Percentiles rank a stretch among this genome's conserved stretches.
These are phyloP conservation scores for Amphimallon solstitiale DNA, from an alignment of 2,888 invertebrate genomes.

Conservation along the genomic window DNA sequence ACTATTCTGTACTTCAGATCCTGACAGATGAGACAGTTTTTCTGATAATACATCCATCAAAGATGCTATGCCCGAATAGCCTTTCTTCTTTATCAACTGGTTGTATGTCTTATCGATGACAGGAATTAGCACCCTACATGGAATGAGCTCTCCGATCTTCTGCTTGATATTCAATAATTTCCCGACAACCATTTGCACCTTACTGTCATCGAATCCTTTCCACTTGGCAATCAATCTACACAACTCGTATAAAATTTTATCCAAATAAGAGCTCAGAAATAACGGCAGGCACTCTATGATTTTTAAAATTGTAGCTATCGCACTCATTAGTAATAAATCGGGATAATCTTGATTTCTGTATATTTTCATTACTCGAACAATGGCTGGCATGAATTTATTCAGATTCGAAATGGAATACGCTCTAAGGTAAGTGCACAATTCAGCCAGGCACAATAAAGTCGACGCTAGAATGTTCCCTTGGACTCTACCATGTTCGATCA, in stretches of 20 bases:
- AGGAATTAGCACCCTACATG: conserved; percentile 81
- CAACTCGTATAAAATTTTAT: conserved; percentile 74
- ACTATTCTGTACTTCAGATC: conserved; percentile 71
- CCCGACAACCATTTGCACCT: conserved; percentile 66
- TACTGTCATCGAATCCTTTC: conserved; percentile 64
- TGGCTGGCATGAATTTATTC: conserved; percentile 81
- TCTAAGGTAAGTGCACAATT: conserved; percentile 79
- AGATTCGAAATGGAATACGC: conserved; percentile 79
- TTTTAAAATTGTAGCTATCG: conserved; percentile 82
- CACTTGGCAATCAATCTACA: conserved; percentile 69
- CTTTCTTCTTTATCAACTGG: conserved; percentile 68
- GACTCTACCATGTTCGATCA: conserved; percentile 66
- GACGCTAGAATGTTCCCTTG: conserved; percentile 76
- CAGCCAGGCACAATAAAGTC: conserved; percentile 80
- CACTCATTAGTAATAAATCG: conserved; percentile 74
- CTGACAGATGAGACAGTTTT: conserved; percentile 72
- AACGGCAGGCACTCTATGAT: conserved; percentile 83
- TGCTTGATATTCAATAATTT: conserved; percentile 72
- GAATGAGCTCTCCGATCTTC: conserved; percentile 75
- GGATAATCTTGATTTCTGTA: conserved; percentile 71
- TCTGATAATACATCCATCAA: conserved; percentile 82
- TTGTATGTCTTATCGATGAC: conserved; percentile 74
- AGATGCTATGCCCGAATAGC: conserved; percentile 72
- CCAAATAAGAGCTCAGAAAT: conserved; percentile 87
- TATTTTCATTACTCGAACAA: conserved; percentile 72